Evolutionary conservation across 2,113 vertebrate genomes (phyloP), one percentile per base, ranked within the genome.

Genomic region (Axis porcinus): DNA sequence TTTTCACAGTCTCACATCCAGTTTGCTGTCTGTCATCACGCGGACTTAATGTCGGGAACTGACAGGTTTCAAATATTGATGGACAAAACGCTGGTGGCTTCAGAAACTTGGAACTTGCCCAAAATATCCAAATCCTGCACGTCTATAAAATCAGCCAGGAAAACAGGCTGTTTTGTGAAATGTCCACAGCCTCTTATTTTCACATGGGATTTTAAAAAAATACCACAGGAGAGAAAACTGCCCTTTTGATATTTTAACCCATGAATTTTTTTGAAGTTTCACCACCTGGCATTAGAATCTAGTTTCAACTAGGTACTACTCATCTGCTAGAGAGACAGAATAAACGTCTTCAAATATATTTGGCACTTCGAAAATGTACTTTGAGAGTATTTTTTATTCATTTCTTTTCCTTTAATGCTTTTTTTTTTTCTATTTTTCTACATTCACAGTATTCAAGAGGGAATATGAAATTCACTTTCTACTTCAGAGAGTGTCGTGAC

Each of bases 1-100:
- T 97, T 97, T 97, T 93, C 93, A 91, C 47, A 98, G 78, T 21
- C 78, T 89, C 89, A 67, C 23, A 4, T 57, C 52, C 78, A 87
- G 95, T 83, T 84, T 86, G 62, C 88, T 95, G 57, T 91, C 96
- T 98, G 78, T 97, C 96, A 96, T 74, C 95, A 92, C 67, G 14
- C 0, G 19, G 91, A 91, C 91, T 97, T 96, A 93, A 93, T 55
- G 54, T 67, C 16, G 0, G 70, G 60, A 55, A 95, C 78, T 92
- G 89, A 97, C 74, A 95, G 70, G 2, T 93, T 87, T 97, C 97
- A 96, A 58, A 94, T 93, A 95, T 86, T 97, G 97, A 97, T 98
- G 93, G 94, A 89, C 78, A 93, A 97, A 96, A 94, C 0, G 15
- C 30, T 23, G 40, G 23, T 79, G 36, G 55, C 58, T 81, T 93